Conservation (phyloP, 2,113 vertebrate species). For the zebrafish (Danio rerio) region DNA sequence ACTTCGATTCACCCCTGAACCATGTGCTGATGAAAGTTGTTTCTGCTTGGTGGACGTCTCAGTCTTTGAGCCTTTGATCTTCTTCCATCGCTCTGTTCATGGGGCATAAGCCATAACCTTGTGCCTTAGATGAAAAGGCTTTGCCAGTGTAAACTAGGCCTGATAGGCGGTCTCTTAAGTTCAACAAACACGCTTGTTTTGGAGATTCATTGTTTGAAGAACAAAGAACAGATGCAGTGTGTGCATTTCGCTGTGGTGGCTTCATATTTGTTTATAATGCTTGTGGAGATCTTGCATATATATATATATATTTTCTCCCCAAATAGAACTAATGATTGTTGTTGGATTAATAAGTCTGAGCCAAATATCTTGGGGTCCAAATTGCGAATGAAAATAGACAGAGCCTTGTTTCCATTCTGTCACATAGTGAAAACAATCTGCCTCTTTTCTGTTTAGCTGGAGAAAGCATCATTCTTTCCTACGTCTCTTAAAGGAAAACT, state of each 20-base stretch:
- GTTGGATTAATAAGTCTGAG: not conserved
- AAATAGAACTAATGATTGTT: constrained; percentile 20
- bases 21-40: constrained; percentile 31
- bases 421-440: not conserved
- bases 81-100: constrained; percentile 46
- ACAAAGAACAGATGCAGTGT: constrained; percentile 28
- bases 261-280: constrained; percentile 6
- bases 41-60: not conserved
- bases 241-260: not conserved
- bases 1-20: constrained; percentile 6
- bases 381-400: not conserved
- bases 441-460: not conserved
- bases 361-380: not conserved
- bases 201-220: constrained; percentile 59
- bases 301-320: not conserved
- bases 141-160: constrained; percentile 66
- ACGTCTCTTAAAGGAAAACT: not conserved
- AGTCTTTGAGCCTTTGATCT: constrained; percentile 41
- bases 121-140: constrained; percentile 68
- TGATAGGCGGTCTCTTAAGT: constrained; percentile 61
- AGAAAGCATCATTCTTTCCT: not conserved
- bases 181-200: constrained; percentile 67
- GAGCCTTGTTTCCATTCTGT: constrained; percentile 10
- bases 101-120: constrained; percentile 71
- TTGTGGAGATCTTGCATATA: not conserved